Percentiles rank a stretch among this genome's conserved stretches.
phyloP scores from a whole-genome alignment of 2,797 vertebrate species.

The Paedocypris micromegethes region DNA sequence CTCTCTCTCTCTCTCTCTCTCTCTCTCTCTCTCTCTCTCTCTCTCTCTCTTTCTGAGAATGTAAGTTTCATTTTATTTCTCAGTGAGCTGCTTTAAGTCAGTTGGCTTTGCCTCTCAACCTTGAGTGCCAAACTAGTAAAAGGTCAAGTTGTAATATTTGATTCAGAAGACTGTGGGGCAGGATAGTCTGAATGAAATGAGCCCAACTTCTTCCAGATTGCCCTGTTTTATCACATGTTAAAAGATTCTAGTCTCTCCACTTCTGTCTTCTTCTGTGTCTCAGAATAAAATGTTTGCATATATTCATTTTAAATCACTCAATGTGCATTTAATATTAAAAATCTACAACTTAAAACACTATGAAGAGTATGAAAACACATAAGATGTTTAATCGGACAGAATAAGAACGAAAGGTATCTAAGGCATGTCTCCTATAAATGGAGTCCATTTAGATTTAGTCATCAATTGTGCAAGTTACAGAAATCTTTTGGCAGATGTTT shows the following conservation, averaged over 20 bases:
- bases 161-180: conserved; percentile 56
- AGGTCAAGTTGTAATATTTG: conserved; percentile 65
- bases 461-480: too few species aligned
- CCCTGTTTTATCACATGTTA: conserved; percentile 24
- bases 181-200: conserved; percentile 43
- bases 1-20: conserved; percentile 26
- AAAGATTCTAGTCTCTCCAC: background rate
- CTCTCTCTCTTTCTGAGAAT: conserved; percentile 48
- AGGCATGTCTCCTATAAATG: too few species aligned
- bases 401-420: too few species aligned
- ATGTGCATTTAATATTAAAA: too few species aligned
- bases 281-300: background rate
- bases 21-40: background rate
- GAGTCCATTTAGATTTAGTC: too few species aligned
- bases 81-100: conserved; percentile 56
- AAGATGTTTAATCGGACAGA: too few species aligned
- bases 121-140: conserved; percentile 66
- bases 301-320: background rate
- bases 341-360: too few species aligned
- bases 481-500: too few species aligned
- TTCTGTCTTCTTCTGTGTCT: background rate
- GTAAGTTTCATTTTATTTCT: too few species aligned
- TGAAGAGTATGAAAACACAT: too few species aligned
- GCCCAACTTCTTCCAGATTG: conserved; percentile 14
- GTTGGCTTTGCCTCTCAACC: conserved; percentile 53